phyloP scores from a whole-genome alignment of 2,797 vertebrate genomes.

The Zonotrichia albicollis region DNA sequence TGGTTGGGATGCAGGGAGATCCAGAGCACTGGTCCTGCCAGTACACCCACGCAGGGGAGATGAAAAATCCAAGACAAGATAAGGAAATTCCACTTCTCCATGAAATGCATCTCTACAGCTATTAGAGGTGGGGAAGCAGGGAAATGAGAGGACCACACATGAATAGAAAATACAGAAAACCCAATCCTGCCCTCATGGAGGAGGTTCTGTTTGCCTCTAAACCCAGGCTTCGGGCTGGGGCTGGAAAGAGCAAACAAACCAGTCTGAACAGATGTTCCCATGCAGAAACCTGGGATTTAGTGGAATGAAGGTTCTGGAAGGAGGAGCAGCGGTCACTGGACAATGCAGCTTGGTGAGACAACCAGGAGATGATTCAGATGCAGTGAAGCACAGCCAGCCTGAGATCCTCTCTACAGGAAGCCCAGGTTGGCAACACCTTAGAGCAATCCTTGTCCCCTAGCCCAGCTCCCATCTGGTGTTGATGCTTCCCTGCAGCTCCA shows the following conservation, averaged over 20 bases:
- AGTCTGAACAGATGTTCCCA: background rate
- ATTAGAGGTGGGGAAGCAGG: background rate
- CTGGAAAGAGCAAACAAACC: background rate
- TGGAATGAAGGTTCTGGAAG: background rate
- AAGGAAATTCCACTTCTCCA: slow-evolving; percentile 36
- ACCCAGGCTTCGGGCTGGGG: background rate
- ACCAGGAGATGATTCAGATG: background rate
- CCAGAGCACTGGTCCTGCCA: slow-evolving; percentile 30
- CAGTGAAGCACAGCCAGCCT: background rate
- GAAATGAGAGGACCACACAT: background rate
- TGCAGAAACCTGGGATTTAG: background rate
- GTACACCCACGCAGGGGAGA: slow-evolving; percentile 13
- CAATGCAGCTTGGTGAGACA: background rate
- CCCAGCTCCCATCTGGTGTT: background rate
- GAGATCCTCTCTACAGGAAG: background rate
- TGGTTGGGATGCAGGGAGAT: background rate
- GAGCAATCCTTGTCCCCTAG: background rate
- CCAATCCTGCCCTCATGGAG: background rate
- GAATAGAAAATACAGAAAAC: background rate
- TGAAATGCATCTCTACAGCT: slow-evolving; percentile 5
- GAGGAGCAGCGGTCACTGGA: background rate
- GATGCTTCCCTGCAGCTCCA: background rate
- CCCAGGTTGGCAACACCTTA: background rate
- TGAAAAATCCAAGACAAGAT: slow-evolving; percentile 39
- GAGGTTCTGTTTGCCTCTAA: background rate